Evolutionary conservation across 1,140 invertebrate species (phyloP), one percentile per base, ranked within the genome.

Genomic region (Drosophila ohnishii): DNA sequence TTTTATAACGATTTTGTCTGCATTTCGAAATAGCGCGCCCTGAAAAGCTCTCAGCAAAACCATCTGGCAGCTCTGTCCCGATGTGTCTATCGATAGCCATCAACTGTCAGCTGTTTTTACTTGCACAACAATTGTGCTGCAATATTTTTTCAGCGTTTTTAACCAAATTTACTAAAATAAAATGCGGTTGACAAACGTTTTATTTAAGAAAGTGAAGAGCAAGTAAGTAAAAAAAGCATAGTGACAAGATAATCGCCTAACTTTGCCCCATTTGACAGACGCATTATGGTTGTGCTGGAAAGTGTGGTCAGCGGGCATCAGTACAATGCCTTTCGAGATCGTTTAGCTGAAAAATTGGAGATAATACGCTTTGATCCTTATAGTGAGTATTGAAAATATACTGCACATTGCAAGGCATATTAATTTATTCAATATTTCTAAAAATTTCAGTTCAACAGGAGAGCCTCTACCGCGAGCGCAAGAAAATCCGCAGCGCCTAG

Each of bases 341-440:
- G 96, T 75, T 85, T 95, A 34, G 95, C 91, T 8, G 96, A 97
- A 37, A 97, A 97, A 93, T 71, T 97, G 35, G 96, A 97, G 92
- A 67, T 95, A 5, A 92, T 96, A 48, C 77, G 88, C 53, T 96
- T 95, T 90, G 97, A 97, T 93, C 97, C 96, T 11, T 95, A 92
- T 63, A 94, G 96, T 97, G 93, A 95, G 94, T 93, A 57, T 3
- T 3, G 7, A 5, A 1, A 51, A 11, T 0, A 11, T 3, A 1
- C 14, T 14, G 25, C 14, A 5, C 14, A 34, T 14, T 51, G 4
- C 1, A 8, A 9, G 6, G 3, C 11, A 34, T 50, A 6, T 25
- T 8, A 1, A 7, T 45, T 45, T 22, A 6, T 25, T 13, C 8
- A n/a, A n/a, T 7, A n/a, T 57, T 22, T 1, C 11, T n/a, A 53